These are phyloP conservation scores for Eupithecia insigniata DNA, from an alignment of 2,888 invertebrate species.

Conservation along the genomic window DNA sequence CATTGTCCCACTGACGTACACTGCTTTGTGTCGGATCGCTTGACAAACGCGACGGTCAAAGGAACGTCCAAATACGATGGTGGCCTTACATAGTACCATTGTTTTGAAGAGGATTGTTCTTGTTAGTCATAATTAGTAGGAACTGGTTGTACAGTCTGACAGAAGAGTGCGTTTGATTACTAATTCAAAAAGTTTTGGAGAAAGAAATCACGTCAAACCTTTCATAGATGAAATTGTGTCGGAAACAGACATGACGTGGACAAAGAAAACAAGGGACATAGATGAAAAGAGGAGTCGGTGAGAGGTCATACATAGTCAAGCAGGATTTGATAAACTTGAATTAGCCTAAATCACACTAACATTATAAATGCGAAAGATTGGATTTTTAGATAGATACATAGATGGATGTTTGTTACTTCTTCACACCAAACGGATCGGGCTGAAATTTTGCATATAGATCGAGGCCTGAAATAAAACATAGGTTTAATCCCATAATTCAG, in stretches of 20 bases:
- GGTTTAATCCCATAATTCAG: no score
- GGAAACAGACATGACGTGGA: neutral
- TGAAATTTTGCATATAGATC: no score
- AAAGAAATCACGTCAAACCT: neutral
- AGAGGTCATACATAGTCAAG: neutral
- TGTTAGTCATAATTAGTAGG: conserved; percentile 1
- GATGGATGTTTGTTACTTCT: no score
- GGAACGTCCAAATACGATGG: conserved; percentile 23
- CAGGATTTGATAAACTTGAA: neutral
- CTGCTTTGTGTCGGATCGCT: conserved; percentile 23
- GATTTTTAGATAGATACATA: no score
- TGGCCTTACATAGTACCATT: conserved; percentile 27
- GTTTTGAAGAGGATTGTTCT: conserved; percentile 1
- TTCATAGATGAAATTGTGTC: neutral
- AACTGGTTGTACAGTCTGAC: neutral
- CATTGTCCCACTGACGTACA: conserved; percentile 42
- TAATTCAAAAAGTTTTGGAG: no score
- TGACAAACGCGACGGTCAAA: conserved; percentile 18
- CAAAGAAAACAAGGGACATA: neutral
- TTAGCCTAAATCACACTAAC: no score
- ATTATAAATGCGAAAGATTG: no score
- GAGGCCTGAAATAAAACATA: no score
- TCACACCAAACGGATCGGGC: no score
- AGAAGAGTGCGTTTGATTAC: neutral
- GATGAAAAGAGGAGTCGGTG: neutral